Evolutionary conservation across 2,888 invertebrate genomes (phyloP).

Genomic region (Acanthosepion esculentum): DNA sequence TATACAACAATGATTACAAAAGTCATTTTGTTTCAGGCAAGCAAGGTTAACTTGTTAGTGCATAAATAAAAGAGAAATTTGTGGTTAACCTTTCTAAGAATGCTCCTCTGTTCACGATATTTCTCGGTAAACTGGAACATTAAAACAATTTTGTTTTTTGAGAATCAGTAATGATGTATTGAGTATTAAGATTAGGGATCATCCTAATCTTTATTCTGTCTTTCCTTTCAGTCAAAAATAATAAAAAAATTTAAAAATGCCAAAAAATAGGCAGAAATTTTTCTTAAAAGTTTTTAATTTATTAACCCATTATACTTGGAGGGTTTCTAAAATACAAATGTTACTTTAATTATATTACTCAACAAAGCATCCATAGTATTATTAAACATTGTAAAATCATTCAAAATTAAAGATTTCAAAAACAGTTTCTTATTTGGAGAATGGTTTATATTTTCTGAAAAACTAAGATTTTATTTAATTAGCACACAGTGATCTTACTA

Average conservation of each 20-base stretch:
- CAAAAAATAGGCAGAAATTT: neutral
- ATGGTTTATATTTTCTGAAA: too few species aligned
- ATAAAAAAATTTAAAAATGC: neutral
- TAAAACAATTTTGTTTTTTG: neutral
- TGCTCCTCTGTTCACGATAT: conserved; percentile 62
- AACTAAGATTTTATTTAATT: too few species aligned
- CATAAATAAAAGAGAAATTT: neutral
- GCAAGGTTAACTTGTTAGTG: neutral
- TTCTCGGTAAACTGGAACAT: conserved; percentile 65
- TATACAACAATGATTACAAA: neutral
- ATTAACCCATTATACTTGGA: neutral
- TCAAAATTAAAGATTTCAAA: too few species aligned
- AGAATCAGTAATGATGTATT: neutral
- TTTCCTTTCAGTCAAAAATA: neutral
- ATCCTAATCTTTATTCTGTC: neutral
- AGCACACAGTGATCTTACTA: too few species aligned
- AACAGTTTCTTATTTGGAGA: too few species aligned
- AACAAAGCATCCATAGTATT: too few species aligned
- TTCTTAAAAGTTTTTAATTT: neutral
- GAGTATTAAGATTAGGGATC: neutral
- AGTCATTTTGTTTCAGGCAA: neutral
- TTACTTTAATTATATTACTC: neutral
- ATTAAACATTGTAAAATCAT: too few species aligned
- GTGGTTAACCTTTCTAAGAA: conserved; percentile 62
- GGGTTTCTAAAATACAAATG: neutral